Evolutionary conservation across 1,140 invertebrate genomes (phyloP).

Genomic region (Galendromus occidentalis): DNA sequence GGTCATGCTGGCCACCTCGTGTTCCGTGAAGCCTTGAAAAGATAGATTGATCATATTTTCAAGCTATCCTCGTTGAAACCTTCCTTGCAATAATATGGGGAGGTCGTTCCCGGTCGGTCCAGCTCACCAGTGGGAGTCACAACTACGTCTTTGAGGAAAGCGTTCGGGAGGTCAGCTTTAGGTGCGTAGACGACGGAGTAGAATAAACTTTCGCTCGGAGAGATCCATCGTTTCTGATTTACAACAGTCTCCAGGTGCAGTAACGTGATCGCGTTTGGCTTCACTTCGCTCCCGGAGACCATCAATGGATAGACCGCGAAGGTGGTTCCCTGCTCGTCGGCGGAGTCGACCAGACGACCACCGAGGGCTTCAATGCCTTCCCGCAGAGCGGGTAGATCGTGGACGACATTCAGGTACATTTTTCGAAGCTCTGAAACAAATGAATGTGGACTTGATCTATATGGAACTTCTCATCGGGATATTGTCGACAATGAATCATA

Average conservation of each 20-base stretch:
- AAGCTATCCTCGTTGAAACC: not conserved
- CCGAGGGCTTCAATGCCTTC: not conserved
- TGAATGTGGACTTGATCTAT: too few relatives aligned
- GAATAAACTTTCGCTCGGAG: not conserved
- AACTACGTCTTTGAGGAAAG: not conserved
- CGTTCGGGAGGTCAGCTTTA: not conserved
- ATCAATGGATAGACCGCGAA: not conserved
- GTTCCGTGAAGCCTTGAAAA: not conserved
- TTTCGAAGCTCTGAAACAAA: not conserved
- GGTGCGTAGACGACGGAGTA: not conserved
- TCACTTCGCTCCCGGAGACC: not conserved
- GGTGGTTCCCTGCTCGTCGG: not conserved
- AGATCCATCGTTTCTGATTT: not conserved
- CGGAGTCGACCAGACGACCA: not conserved
- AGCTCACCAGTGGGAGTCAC: not conserved
- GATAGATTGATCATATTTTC: not conserved
- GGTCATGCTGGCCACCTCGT: not conserved
- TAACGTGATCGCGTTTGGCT: not conserved
- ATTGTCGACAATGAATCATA: too few relatives aligned
- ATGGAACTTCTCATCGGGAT: too few relatives aligned
- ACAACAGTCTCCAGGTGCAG: not conserved
- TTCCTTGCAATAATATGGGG: too few relatives aligned
- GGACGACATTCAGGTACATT: constrained; percentile 1
- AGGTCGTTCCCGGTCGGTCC: too few relatives aligned
- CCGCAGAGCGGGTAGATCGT: not conserved